Base-by-base conservation (phyloP, 2,797 vertebrate genomes). In the Crenuchus spilurus region DNA sequence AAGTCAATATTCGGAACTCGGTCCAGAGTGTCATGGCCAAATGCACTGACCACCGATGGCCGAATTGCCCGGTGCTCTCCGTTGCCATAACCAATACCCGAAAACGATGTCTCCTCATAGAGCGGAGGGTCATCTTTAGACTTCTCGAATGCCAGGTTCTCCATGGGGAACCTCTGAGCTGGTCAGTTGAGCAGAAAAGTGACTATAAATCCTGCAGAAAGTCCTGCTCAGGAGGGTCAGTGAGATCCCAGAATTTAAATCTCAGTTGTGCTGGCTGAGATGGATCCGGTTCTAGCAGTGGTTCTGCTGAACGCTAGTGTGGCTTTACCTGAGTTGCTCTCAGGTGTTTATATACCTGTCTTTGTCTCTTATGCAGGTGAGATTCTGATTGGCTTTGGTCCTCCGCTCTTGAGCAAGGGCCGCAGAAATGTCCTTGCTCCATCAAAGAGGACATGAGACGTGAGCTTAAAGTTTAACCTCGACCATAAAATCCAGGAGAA, bases 11-110 rank as follows among this genome's bases (percentile, higher is more conserved):
- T 94, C 46, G 98, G 98, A 81, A 97, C 90, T 0, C 94, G 94
- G 69, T 99, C 98, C 88, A 98, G 35, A 5, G 98, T 99, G 84
- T 98, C 94, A 73, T 97, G 97, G 20, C 98, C 97, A 51, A 98
- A 99, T 16, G 95, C 96, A 70, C 87, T 94, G 84, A 79, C 94
- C 90, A 88, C 95, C 0, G 92, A 96, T 67, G 91, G 91, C 55
- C 91, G 88, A 48, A 95, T 86, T 3, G 88, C 85, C 60, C 96
- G 92, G 6, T 89, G 92, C 13, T 93, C 95, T 16, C 88, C 89
- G 5, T 90, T 91, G 51, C 89, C 86, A 70, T 91, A 92, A 76
- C 89, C 92, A 44, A 94, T 84, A 74, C 86, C 85, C 57, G 89
- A 80, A 79, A 94, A 94, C 31, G 94, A 94, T 4, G 94, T 93